These are phyloP conservation scores for Indicator indicator DNA, from an alignment of 2,113 vertebrate species.

Conservation along the genomic window DNA sequence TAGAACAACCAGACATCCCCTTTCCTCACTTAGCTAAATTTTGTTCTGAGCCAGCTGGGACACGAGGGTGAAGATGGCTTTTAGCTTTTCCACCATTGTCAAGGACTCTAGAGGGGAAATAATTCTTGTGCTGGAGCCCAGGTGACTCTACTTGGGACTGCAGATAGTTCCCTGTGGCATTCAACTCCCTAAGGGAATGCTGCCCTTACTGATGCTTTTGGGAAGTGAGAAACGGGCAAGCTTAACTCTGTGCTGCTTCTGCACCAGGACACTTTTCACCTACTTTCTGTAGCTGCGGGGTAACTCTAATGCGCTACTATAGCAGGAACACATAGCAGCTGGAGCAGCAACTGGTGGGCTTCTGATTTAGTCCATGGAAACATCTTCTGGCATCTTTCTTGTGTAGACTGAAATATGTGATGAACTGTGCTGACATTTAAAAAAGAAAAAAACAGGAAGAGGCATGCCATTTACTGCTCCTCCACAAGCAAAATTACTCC, in stretches of 20 bases:
- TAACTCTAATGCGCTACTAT: background rate
- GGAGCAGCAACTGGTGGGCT: fast-evolving
- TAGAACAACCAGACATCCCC: background rate
- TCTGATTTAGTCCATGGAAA: background rate
- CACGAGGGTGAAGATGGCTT: background rate
- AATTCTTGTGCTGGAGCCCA: background rate
- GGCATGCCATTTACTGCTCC: background rate
- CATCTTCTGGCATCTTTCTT: background rate
- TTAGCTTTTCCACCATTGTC: background rate
- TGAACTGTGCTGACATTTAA: background rate
- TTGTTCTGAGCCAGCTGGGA: background rate
- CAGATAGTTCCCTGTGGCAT: background rate
- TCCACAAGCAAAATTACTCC: background rate
- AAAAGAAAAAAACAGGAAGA: background rate
- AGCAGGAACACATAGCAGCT: background rate
- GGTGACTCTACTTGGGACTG: background rate
- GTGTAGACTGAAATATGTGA: background rate
- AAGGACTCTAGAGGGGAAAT: background rate
- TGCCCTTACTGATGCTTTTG: background rate
- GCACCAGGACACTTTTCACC: background rate
- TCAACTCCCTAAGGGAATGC: background rate
- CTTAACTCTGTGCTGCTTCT: background rate
- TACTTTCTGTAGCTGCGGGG: background rate
- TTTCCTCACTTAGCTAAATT: background rate
- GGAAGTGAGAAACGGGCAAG: background rate